Percentiles rank a stretch among this genome's conserved stretches.
Conservation (phyloP, 1,140 invertebrate species). For the Muscidifurax raptorellus region DNA sequence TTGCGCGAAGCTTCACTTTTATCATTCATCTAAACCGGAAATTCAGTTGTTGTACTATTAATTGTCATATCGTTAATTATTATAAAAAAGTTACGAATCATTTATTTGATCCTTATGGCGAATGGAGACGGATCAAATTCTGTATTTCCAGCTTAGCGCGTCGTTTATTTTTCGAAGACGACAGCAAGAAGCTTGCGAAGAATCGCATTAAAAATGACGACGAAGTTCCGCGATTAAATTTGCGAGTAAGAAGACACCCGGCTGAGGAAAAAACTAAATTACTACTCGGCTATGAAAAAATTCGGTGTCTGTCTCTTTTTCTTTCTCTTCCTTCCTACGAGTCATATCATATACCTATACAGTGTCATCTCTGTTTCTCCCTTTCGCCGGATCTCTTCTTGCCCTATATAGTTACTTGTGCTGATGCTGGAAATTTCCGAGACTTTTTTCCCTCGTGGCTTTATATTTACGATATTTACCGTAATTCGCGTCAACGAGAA, state of each 20-base stretch:
- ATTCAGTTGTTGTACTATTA: no score
- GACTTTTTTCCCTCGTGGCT: constrained; percentile 51
- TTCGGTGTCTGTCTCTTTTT: constrained; percentile 54
- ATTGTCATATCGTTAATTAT: no score
- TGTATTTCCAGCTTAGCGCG: constrained; percentile 28
- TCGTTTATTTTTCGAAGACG: constrained; percentile 28
- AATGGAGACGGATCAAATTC: no score
- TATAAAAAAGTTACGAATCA: no score
- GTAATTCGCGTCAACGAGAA: constrained; percentile 10
- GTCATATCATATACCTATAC: neutral
- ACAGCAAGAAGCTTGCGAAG: constrained; percentile 48
- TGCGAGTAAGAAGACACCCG: constrained; percentile 50
- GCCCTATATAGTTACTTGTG: constrained; percentile 41
- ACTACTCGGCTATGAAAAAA: constrained; percentile 61
- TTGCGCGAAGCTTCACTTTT: no score
- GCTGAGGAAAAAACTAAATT: constrained; percentile 65
- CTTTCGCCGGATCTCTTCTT: neutral
- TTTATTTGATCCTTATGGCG: no score
- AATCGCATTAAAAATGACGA: constrained; percentile 66
- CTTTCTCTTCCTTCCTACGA: constrained; percentile 7
- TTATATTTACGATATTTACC: constrained; percentile 43
- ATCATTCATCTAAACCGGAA: no score
- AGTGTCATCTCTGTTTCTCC: constrained; percentile 20
- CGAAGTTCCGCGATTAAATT: constrained; percentile 68
- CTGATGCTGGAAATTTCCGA: constrained; percentile 47